These are phyloP conservation scores for Pterois miles DNA, from an alignment of 2,797 vertebrate genomes.

Conservation along the genomic window DNA sequence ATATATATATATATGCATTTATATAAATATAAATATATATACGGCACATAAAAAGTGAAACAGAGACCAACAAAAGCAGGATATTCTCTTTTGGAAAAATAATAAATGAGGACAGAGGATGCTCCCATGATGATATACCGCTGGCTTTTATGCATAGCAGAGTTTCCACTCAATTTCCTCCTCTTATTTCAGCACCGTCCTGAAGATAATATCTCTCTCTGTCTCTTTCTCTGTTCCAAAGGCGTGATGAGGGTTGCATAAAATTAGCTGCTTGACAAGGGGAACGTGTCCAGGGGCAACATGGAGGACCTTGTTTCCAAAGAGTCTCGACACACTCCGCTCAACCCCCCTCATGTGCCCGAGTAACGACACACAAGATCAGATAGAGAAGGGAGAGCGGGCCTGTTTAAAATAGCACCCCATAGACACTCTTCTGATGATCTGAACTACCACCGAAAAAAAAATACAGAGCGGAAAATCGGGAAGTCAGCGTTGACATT, in stretches of 20 bases:
- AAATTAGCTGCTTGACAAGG: constrained; percentile 78
- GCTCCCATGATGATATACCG: constrained; percentile 57
- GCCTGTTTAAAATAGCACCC: constrained; percentile 73
- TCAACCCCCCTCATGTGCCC: constrained; percentile 65
- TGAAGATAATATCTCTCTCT: constrained; percentile 69
- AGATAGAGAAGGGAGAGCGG: constrained; percentile 60
- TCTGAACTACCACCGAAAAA: constrained; percentile 50
- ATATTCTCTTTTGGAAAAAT: constrained; percentile 46
- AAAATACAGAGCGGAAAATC: constrained; percentile 52
- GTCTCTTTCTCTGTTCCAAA: constrained; percentile 65
- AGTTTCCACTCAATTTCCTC: constrained; percentile 77
- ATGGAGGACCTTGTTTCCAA: constrained; percentile 75
- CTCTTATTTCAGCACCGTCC: constrained; percentile 67
- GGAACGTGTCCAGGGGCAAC: constrained; percentile 75
- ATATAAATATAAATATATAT: neutral
- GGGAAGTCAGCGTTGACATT: constrained; percentile 52
- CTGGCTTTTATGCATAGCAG: constrained; percentile 60
- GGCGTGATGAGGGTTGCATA: constrained; percentile 76
- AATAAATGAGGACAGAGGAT: constrained; percentile 53
- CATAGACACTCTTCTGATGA: constrained; percentile 72
- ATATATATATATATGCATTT: neutral
- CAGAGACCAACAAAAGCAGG: constrained; percentile 37
- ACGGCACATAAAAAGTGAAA: constrained; percentile 35
- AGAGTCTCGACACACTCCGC: constrained; percentile 67
- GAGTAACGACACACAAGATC: constrained; percentile 70